Conservation (phyloP, 2,113 vertebrate genomes). For the Tachycineta bicolor region DNA sequence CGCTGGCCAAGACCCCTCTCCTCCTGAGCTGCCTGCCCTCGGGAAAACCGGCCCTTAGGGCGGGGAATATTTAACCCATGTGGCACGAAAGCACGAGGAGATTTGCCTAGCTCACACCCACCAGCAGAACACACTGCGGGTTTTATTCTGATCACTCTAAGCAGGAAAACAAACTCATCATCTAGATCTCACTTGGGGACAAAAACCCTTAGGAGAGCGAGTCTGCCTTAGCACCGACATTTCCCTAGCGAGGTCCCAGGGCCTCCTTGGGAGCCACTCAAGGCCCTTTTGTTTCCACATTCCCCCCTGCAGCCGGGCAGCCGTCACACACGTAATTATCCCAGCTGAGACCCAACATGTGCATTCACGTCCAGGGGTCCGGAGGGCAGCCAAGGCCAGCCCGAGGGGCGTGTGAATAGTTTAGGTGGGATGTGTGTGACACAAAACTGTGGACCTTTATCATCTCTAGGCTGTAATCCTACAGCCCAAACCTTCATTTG, state of each 20-base stretch:
- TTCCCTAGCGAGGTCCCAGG: neutral
- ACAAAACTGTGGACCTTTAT: neutral
- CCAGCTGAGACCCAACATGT: neutral
- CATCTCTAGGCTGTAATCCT: neutral
- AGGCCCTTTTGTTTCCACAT: neutral
- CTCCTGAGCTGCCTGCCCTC: neutral
- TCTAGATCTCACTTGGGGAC: neutral
- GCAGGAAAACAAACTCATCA: neutral
- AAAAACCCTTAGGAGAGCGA: neutral
- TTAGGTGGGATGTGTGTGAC: neutral
- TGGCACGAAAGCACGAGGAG: neutral
- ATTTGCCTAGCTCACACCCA: neutral
- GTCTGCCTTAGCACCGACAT: neutral
- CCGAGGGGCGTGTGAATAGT: neutral
- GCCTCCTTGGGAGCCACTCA: neutral
- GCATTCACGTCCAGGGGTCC: neutral
- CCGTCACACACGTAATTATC: neutral
- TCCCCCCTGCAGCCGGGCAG: neutral
- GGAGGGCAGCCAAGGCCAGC: neutral
- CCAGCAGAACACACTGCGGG: neutral
- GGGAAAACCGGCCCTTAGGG: neutral
- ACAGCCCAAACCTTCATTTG: neutral
- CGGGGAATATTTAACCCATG: neutral
- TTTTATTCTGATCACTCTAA: neutral
- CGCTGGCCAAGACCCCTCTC: neutral